Evolutionary conservation across 2,113 vertebrate species (phyloP), one percentile per base, ranked within the genome.

Genomic region (Leptobrachium leishanense): DNA sequence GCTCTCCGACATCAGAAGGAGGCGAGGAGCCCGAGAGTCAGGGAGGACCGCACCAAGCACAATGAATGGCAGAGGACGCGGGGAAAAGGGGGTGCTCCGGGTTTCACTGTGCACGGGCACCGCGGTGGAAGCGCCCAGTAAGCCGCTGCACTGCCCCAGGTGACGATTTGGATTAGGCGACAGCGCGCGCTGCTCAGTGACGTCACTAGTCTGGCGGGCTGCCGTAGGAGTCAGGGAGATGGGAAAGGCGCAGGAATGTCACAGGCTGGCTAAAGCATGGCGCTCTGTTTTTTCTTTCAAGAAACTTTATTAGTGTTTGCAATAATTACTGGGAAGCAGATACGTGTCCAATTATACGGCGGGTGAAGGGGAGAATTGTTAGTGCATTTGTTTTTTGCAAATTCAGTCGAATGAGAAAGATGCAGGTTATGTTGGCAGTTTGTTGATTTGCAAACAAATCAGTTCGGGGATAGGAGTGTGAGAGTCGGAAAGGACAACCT

Each of bases 1-100:
- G 84, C 81, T 81, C 72, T 89, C 91, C 91, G 91, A 90, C 91
- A 92, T 91, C 87, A 86, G 89, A 31, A 59, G 55, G 11, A 12
- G 55, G 55, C 10, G 55, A 3, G 13, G 13, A 10, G 3, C 55
- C 55, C 3, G 11, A 12, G 55, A 13, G 55, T 13, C 55, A 59
- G 10, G 55, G 55, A 12, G 55, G 55, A 8, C 11, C 6, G 50
- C 11, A 15, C 13, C 59, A 10, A 12, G 59, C 59, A 15, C 6
- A 13, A 20, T 8, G 62, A 20, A 64, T 2, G 62, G 62, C 9
- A 20, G 62, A 31, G 20, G 20, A 31, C 20, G 62, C 62, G 62
- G 62, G 62, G 62, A 64, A 3, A 64, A 5, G 46, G 13, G n/a
- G 46, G 13, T 13, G 55, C 55, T 59, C 10, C 13, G 13, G 55